Evolutionary conservation across 2,113 vertebrate species (phyloP).

Genomic region (Protomyctophum bolini): DNA sequence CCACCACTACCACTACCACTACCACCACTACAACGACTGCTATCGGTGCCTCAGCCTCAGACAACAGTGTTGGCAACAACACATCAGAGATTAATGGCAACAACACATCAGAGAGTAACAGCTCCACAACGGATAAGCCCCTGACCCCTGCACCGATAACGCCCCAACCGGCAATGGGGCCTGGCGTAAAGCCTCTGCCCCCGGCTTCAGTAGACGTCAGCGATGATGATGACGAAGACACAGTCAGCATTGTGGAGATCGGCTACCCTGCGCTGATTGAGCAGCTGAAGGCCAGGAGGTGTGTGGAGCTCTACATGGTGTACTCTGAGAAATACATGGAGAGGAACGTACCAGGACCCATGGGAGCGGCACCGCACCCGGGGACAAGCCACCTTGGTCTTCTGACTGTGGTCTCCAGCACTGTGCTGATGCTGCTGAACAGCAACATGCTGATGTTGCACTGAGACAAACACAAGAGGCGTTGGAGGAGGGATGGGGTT

Average conservation of each 20-base stretch:
- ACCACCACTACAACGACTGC: neutral
- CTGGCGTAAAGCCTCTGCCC: neutral
- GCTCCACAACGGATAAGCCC: neutral
- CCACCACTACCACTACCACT: neutral
- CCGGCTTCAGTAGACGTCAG: neutral
- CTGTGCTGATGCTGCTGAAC: constrained; percentile 25
- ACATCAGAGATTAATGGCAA: neutral
- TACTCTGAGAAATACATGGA: constrained; percentile 57
- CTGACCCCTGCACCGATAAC: constrained; percentile 1
- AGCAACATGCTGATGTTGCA: constrained; percentile 14
- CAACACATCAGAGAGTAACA: constrained; percentile 9
- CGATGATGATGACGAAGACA: constrained; percentile 30
- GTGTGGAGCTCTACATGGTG: constrained; percentile 71
- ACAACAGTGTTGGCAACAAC: neutral
- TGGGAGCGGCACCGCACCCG: neutral
- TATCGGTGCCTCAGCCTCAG: neutral
- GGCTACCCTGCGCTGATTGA: constrained; percentile 77
- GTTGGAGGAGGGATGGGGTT: neutral
- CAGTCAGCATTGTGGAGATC: constrained; percentile 77
- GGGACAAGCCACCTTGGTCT: neutral
- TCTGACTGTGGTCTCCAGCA: neutral
- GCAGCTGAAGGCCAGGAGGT: constrained; percentile 74
- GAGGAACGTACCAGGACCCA: constrained; percentile 1
- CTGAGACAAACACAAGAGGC: constrained; percentile 8
- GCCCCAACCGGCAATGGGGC: neutral